phyloP scores from a whole-genome alignment of 2,113 vertebrate genomes.

The Oreochromis niloticus region DNA sequence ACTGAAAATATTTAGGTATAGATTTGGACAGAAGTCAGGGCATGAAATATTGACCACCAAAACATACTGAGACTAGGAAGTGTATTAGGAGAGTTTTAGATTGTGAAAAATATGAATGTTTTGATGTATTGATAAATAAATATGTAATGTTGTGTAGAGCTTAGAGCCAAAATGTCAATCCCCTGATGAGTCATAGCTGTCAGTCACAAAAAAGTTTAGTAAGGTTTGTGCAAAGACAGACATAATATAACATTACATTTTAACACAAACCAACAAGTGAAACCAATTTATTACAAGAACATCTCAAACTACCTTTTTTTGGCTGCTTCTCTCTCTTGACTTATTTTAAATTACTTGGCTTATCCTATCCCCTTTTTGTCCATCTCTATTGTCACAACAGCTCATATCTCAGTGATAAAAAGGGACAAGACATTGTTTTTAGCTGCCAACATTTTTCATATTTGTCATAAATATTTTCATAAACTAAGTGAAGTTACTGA shows the following conservation, averaged over 20 bases:
- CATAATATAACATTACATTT: neutral
- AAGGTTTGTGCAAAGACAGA: neutral
- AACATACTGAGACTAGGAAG: neutral
- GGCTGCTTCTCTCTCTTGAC: neutral
- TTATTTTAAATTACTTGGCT: neutral
- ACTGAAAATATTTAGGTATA: neutral
- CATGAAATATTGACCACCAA: neutral
- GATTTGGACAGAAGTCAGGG: neutral
- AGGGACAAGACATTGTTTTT: neutral
- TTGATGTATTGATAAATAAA: neutral
- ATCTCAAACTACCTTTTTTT: neutral
- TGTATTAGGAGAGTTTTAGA: neutral
- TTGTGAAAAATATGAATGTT: neutral
- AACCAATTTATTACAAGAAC: neutral
- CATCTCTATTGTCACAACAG: neutral
- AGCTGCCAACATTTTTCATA: neutral
- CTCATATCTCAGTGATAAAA: neutral
- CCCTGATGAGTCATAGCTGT: neutral
- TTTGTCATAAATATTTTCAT: neutral
- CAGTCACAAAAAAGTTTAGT: neutral
- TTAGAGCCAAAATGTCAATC: neutral
- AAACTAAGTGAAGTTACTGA: neutral
- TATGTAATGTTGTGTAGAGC: neutral
- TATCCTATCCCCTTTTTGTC: neutral
- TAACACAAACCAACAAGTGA: neutral